These are phyloP conservation scores for Aphelocoma californica DNA, from an alignment of 2,797 vertebrate species.

Conservation along the genomic window DNA sequence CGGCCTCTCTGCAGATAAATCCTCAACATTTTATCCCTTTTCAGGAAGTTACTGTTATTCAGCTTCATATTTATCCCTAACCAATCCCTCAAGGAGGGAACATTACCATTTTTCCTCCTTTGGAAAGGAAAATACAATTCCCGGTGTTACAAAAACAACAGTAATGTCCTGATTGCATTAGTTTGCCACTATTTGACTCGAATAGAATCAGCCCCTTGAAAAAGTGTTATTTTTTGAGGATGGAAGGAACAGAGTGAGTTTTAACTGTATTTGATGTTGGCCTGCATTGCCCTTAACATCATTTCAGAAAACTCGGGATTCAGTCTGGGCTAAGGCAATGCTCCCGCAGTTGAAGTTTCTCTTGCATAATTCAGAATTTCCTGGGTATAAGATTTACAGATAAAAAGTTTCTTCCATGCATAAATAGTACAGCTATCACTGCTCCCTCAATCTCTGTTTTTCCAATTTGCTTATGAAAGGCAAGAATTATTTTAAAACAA, in stretches of 20 bases:
- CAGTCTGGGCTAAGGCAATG: not conserved
- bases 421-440: not conserved
- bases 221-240: not conserved
- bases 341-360: not conserved
- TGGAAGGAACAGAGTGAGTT: not conserved
- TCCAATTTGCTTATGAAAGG: not conserved
- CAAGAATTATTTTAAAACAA: not conserved
- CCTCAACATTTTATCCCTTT: not conserved
- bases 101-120: not conserved
- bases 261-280: not conserved
- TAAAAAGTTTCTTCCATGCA: not conserved
- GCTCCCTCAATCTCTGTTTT: not conserved
- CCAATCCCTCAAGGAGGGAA: not conserved
- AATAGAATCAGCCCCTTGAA: not conserved
- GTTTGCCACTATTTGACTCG: not conserved
- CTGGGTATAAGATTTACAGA: not conserved
- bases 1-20: not conserved
- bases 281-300: not conserved
- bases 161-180: not conserved
- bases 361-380: not conserved
- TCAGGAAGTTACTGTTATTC: not conserved
- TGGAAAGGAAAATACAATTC: not conserved
- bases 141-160: not conserved
- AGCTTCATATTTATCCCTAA: not conserved
- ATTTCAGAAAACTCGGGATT: constrained; percentile 4